Percentiles rank a stretch among this genome's conserved stretches.
phyloP scores from a whole-genome alignment of 2,888 invertebrate species.

The Spisula solida region DNA sequence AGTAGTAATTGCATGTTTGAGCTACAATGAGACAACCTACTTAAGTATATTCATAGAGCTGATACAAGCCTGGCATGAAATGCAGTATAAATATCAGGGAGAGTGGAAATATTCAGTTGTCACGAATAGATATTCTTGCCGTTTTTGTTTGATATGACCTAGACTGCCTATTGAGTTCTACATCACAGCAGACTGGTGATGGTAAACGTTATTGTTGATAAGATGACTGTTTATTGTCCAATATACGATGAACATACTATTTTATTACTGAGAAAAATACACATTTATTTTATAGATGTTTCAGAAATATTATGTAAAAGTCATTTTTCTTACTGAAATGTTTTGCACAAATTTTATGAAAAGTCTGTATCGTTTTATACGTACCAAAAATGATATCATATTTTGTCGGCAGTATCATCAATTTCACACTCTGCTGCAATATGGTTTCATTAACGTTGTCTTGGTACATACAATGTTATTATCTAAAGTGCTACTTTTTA shows the following conservation, averaged over 20 bases:
- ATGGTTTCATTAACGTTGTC: background rate
- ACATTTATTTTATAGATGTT: background rate
- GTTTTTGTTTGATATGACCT: background rate
- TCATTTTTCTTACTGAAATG: slow-evolving; percentile 2
- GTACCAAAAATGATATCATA: slow-evolving; percentile 19
- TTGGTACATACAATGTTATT: slow-evolving; percentile 15
- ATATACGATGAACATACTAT: background rate
- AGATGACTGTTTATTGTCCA: background rate
- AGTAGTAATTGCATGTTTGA: background rate
- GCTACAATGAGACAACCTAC: background rate
- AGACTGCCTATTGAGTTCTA: background rate
- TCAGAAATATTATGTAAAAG: background rate
- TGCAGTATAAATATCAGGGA: slow-evolving; percentile 24
- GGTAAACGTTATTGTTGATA: background rate
- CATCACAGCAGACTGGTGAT: background rate
- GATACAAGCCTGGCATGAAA: background rate
- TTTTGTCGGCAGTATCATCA: background rate
- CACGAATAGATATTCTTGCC: slow-evolving; percentile 19
- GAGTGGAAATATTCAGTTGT: background rate
- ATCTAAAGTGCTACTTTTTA: slow-evolving; percentile 36
- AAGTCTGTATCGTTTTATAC: background rate
- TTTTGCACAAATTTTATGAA: slow-evolving; percentile 13
- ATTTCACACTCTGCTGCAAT: background rate
- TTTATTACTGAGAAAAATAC: slow-evolving; percentile 4
- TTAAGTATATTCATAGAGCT: background rate